phyloP scores from a whole-genome alignment of 2,888 invertebrate genomes.

The Lasioglossum marginatum region DNA sequence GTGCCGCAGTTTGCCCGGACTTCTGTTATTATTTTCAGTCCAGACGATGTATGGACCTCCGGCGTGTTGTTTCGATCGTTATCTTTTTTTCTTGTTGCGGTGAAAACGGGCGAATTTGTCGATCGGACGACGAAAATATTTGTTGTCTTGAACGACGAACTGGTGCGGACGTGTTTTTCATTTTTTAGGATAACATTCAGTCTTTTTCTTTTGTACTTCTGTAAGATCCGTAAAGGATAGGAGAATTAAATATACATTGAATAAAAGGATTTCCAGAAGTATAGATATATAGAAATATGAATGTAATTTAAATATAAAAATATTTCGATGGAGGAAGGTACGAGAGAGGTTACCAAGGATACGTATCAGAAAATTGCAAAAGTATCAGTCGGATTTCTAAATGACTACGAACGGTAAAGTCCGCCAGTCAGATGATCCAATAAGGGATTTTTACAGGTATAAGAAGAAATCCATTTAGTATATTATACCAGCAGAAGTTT shows the following conservation, averaged over 20 bases:
- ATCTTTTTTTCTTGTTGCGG: not conserved
- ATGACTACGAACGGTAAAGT: not conserved
- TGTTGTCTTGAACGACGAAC: not conserved
- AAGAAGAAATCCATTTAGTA: slow-evolving; percentile 29
- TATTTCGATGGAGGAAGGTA: not conserved
- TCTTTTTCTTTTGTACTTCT: no score
- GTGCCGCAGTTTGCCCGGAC: not conserved
- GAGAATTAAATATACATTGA: no score
- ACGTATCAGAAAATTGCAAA: not conserved
- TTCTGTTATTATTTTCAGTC: not conserved
- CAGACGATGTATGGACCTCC: not conserved
- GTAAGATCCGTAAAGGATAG: no score
- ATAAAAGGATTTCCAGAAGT: not conserved
- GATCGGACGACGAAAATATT: slow-evolving; percentile 3
- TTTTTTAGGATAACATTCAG: not conserved
- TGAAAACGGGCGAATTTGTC: not conserved
- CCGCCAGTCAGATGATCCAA: not conserved
- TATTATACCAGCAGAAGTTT: slow-evolving; percentile 14
- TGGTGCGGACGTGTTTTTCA: not conserved
- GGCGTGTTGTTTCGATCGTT: not conserved
- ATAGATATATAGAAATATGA: not conserved
- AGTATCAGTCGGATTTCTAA: not conserved
- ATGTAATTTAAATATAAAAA: not conserved
- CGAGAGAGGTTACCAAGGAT: not conserved
- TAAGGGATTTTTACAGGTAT: not conserved